Percentiles rank a stretch among this genome's conserved stretches.
Conservation (phyloP, 2,888 invertebrate species). For the Plagodis pulveraria region DNA sequence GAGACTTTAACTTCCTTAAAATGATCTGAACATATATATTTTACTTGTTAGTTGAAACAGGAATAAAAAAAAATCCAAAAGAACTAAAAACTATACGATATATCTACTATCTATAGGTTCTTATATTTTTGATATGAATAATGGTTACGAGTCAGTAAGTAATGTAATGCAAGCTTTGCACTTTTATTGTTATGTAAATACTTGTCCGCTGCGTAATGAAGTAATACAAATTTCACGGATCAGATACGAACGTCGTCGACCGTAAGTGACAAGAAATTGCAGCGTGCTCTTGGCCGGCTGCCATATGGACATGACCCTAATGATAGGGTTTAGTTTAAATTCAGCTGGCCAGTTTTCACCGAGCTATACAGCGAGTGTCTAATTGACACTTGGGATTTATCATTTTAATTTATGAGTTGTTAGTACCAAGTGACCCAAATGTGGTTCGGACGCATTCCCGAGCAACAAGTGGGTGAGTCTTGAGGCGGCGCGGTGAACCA, state of each 20-base stretch:
- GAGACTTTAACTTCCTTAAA: too few relatives aligned
- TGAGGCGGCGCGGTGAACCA: constrained; percentile 45
- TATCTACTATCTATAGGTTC: too few relatives aligned
- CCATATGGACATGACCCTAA: constrained; percentile 48
- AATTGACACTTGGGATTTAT: constrained; percentile 36
- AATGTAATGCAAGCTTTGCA: constrained; percentile 10
- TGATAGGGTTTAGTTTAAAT: constrained; percentile 43
- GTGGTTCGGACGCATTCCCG: constrained; percentile 41
- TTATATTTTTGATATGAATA: too few relatives aligned
- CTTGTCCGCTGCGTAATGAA: background rate
- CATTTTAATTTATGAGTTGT: constrained; percentile 34
- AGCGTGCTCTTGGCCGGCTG: constrained; percentile 46
- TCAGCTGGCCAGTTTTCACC: constrained; percentile 40
- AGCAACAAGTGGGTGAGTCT: constrained; percentile 54
- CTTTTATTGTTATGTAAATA: too few relatives aligned
- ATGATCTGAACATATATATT: too few relatives aligned
- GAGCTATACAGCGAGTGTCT: constrained; percentile 37
- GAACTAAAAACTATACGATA: too few relatives aligned
- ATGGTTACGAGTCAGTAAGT: background rate
- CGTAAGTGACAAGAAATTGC: constrained; percentile 46
- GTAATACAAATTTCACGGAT: constrained; percentile 18
- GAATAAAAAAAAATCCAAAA: too few relatives aligned
- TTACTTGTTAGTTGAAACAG: too few relatives aligned
- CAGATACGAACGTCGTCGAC: constrained; percentile 34
- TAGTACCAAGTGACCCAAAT: constrained; percentile 40